Evolutionary conservation across 1,140 invertebrate genomes (phyloP), one percentile per base, ranked within the genome.

Genomic region (Drosophila suzukii): DNA sequence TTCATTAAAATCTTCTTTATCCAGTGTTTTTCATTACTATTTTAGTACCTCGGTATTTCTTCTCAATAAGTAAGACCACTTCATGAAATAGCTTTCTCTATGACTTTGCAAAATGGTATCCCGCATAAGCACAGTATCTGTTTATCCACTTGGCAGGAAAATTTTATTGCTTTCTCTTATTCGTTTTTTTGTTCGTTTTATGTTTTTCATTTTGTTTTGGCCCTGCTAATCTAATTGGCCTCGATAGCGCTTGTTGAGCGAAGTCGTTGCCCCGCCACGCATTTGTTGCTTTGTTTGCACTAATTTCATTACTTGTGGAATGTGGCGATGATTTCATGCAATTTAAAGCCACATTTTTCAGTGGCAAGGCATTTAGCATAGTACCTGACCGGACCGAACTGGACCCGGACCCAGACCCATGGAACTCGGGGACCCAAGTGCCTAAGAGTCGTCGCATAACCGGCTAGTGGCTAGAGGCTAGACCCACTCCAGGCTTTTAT

Each of bases 241-340:
- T 75, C 53, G 53, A 72, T 75, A 54, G 53, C 53, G 65, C 50
- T 70, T 57, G 41, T 39, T 71, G 44, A 66, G 61, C 17, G n/a
- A 7, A 72, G 68, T 58, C 68, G 66, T 75, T 58, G 73, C 51
- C 44, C 58, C 46, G 46, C 51, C 66, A 78, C 76, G 76, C 71
- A 79, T 63, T 79, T 78, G 75, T 68, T 68, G 65, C 65, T 76
- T 76, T 75, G 72, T 76, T 75, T 75, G 58, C 56, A 78, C 85
- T 89, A 89, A 89, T 89, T 89, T 90, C 84, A 89, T 89, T 89
- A 89, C 80, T 84, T 78, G 51, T 62, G 80, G 77, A 84, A 88
- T 88, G 84, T 65, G 75, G 75, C 84, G 77, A 89, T 90, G 85
- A 89, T 89, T 89, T 89, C 85, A 89, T 90, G 84, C 85, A 90